Evolutionary conservation across 1,140 invertebrate species (phyloP).

Genomic region (Papilio polytes): DNA sequence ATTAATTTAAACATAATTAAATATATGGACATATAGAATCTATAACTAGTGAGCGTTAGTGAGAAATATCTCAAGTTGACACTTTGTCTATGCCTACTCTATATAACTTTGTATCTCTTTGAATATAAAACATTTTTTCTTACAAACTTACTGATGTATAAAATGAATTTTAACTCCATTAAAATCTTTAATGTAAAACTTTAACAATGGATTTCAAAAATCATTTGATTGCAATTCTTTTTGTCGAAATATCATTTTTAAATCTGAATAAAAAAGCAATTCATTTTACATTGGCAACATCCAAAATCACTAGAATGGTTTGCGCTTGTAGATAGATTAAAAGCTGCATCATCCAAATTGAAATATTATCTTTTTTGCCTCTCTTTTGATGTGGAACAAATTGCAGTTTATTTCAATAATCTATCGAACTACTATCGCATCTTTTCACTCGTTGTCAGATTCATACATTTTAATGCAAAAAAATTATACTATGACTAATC

Average conservation of each 20-base stretch:
- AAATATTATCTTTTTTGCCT: constrained; percentile 24
- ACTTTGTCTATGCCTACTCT: too few relatives aligned
- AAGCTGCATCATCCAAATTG: constrained; percentile 27
- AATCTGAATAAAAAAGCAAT: constrained; percentile 25
- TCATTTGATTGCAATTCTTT: neutral
- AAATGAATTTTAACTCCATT: neutral
- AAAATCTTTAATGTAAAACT: neutral
- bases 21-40: too few relatives aligned
- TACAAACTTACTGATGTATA: too few relatives aligned
- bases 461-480: neutral
- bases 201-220: neutral
- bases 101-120: too few relatives aligned
- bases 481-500: neutral
- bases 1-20: too few relatives aligned
- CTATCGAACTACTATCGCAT: neutral
- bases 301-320: constrained; percentile 23
- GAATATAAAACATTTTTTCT: neutral
- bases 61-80: too few relatives aligned
- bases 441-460: neutral
- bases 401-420: constrained; percentile 17
- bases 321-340: constrained; percentile 23
- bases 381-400: constrained; percentile 27
- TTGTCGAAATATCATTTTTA: neutral
- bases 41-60: too few relatives aligned
- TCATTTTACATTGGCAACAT: constrained; percentile 29